A percentile compares a stretch with the other conserved stretches of the same genome.
These are phyloP conservation scores for Epinotia nisella DNA, from an alignment of 2,888 invertebrate species.

Conservation along the genomic window DNA sequence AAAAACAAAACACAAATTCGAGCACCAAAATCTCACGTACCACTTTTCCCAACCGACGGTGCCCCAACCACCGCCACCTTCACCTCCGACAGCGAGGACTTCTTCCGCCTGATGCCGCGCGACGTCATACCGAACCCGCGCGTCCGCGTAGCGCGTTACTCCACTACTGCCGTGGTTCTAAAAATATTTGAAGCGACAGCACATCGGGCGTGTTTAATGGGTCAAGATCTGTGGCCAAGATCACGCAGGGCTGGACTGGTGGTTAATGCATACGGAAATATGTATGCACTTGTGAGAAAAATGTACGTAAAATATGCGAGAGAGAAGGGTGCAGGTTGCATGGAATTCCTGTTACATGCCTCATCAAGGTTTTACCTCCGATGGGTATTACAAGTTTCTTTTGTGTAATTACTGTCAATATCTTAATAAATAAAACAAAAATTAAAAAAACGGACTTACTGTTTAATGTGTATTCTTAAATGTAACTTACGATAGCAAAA, in stretches of 20 bases:
- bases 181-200: conserved; percentile 78
- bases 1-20: background rate
- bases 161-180: conserved; percentile 55
- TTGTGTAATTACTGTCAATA: too few relatives aligned
- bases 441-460: too few relatives aligned
- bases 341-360: too few relatives aligned
- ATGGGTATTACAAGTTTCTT: too few relatives aligned
- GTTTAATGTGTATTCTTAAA: too few relatives aligned
- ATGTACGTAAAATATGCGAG: too few relatives aligned
- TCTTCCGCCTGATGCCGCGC: conserved; percentile 94
- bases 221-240: conserved; percentile 84
- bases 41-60: conserved; percentile 96
- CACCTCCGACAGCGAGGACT: conserved; percentile 94
- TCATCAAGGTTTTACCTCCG: too few relatives aligned
- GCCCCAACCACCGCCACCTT: conserved; percentile 96
- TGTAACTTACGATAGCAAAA: too few relatives aligned
- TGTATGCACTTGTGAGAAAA: background rate
- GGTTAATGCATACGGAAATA: background rate
- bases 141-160: conserved; percentile 54
- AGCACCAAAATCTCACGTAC: conserved; percentile 83
- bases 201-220: conserved; percentile 80
- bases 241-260: conserved; percentile 63
- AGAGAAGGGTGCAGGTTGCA: too few relatives aligned
- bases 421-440: too few relatives aligned
- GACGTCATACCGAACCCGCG: conserved; percentile 86